phyloP scores from a whole-genome alignment of 1,140 invertebrate genomes.

The Drosophila obscura region DNA sequence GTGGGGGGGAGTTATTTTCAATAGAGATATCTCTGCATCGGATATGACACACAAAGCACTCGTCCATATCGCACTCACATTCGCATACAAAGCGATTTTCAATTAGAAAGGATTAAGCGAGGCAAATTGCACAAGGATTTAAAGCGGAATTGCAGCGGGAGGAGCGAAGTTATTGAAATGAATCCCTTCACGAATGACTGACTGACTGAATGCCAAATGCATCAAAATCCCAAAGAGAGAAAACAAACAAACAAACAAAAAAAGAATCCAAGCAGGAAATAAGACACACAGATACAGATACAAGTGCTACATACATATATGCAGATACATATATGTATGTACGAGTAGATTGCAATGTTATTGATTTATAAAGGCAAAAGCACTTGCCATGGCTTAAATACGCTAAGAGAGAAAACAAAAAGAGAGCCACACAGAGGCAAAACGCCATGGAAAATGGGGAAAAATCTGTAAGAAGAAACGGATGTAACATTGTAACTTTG shows the following conservation, averaged over 20 bases:
- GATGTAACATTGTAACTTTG: too few relatives aligned
- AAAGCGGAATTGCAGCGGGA: conserved; percentile 42
- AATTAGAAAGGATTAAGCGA: conserved; percentile 77
- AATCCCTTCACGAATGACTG: conserved; percentile 50
- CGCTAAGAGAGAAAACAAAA: conserved; percentile 12
- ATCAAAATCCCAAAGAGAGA: conserved; percentile 57
- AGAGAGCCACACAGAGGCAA: conserved; percentile 9
- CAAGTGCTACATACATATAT: conserved; percentile 16
- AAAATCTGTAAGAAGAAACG: conserved; percentile 52
- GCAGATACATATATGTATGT: conserved; percentile 51
- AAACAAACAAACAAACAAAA: conserved; percentile 43
- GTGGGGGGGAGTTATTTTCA: too few relatives aligned
- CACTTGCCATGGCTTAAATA: conserved; percentile 62
- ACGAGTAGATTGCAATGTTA: conserved; percentile 57
- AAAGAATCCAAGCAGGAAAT: conserved; percentile 9
- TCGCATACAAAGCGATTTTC: conserved; percentile 70
- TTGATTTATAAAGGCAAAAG: conserved; percentile 70
- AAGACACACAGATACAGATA: conserved; percentile 11
- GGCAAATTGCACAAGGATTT: conserved; percentile 71
- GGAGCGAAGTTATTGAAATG: conserved; percentile 73
- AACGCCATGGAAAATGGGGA: conserved; percentile 13
- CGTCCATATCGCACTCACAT: conserved; percentile 5
- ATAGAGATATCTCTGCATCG: conserved; percentile 19
- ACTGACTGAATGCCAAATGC: conserved; percentile 58
- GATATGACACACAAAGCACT: conserved; percentile 45